Evolutionary conservation across 1,140 invertebrate species (phyloP).

Genomic region (Lordiphosa mommai): DNA sequence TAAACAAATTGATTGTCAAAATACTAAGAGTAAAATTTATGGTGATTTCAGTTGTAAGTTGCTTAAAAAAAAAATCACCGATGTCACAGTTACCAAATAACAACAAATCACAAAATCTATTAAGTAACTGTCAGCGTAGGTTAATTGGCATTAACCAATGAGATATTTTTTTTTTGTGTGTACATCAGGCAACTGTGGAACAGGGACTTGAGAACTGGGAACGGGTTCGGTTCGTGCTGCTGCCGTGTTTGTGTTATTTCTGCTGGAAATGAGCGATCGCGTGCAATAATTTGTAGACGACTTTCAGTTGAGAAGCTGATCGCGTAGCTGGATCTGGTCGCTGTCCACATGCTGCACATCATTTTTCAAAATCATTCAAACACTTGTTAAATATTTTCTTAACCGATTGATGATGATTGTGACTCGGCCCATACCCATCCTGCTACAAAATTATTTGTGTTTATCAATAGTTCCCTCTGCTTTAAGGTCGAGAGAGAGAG

Average conservation of each 20-base stretch:
- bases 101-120: too few relatives aligned
- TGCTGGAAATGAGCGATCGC: slow-evolving; percentile 77
- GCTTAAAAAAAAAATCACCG: too few relatives aligned
- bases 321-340: not conserved
- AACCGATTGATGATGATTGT: slow-evolving; percentile 78
- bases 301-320: slow-evolving; percentile 21
- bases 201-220: not conserved
- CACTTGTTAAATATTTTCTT: slow-evolving; percentile 79
- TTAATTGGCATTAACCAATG: too few relatives aligned
- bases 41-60: too few relatives aligned
- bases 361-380: slow-evolving; percentile 79
- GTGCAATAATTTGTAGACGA: slow-evolving; percentile 77
- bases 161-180: slow-evolving; percentile 6
- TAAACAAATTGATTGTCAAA: too few relatives aligned
- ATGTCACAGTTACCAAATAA: too few relatives aligned
- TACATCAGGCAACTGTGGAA: slow-evolving; percentile 2
- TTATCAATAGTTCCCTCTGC: slow-evolving; percentile 62
- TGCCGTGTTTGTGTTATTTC: slow-evolving; percentile 77
- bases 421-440: slow-evolving; percentile 40
- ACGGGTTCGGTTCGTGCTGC: slow-evolving; percentile 35
- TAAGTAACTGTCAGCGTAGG: too few relatives aligned
- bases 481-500: slow-evolving; percentile 1
- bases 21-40: too few relatives aligned
- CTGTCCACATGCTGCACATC: slow-evolving; percentile 64
- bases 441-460: slow-evolving; percentile 71